A percentile compares a stretch with the other conserved stretches of the same genome.
Evolutionary conservation across 2,113 vertebrate species (phyloP).

Genomic region (Kryptolebias marmoratus): DNA sequence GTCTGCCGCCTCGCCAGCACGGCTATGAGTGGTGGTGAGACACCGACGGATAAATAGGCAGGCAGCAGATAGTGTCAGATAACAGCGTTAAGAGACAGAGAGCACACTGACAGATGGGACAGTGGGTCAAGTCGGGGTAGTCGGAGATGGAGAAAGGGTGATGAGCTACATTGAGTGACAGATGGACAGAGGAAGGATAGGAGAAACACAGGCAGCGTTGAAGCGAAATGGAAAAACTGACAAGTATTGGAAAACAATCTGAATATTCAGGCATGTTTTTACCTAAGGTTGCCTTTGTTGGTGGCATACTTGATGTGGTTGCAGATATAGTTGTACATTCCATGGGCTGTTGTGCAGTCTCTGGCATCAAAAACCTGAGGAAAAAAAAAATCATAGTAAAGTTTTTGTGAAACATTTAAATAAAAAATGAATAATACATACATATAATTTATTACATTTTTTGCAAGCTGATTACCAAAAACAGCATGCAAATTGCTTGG

Average conservation of each 20-base stretch:
- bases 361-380: slow-evolving; percentile 96
- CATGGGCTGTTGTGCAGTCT: slow-evolving; percentile 95
- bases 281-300: slow-evolving; percentile 99
- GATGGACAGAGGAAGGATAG: slow-evolving; percentile 27
- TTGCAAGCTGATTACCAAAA: not conserved
- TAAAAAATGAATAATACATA: not conserved
- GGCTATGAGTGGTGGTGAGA: slow-evolving; percentile 38
- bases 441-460: too few species aligned
- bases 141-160: slow-evolving; percentile 36
- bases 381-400: not conserved
- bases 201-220: slow-evolving; percentile 3
- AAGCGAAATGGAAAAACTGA: slow-evolving; percentile 18
- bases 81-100: slow-evolving; percentile 40
- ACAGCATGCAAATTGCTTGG: not conserved
- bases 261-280: slow-evolving; percentile 6
- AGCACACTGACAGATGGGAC: slow-evolving; percentile 60
- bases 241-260: not conserved
- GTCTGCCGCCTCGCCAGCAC: slow-evolving; percentile 38
- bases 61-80: slow-evolving; percentile 59
- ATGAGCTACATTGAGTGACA: slow-evolving; percentile 36
- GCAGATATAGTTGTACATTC: slow-evolving; percentile 99
- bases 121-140: slow-evolving; percentile 53
- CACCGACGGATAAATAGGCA: slow-evolving; percentile 56
- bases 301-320: slow-evolving; percentile 99
- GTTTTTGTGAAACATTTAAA: not conserved